These are phyloP conservation scores for Chrysina gloriosa DNA, from an alignment of 2,888 invertebrate genomes.

Conservation along the genomic window DNA sequence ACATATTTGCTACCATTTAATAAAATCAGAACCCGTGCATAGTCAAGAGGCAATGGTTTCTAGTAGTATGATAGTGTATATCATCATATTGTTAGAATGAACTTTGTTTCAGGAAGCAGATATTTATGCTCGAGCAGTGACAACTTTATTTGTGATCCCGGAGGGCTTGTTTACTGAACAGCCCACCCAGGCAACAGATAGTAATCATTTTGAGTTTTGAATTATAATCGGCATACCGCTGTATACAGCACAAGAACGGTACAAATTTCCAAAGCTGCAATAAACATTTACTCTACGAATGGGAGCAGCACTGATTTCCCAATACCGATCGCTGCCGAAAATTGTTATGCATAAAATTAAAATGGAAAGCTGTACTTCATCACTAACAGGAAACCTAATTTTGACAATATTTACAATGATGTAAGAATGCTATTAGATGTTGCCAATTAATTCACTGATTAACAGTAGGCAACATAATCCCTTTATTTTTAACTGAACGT, in stretches of 20 bases:
- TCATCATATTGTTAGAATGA: slow-evolving; percentile 44
- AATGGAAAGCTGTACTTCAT: too few relatives aligned
- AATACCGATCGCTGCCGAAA: too few relatives aligned
- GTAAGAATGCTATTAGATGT: too few relatives aligned
- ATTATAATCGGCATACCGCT: slow-evolving; percentile 50
- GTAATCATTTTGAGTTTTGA: slow-evolving; percentile 54
- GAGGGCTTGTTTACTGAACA: slow-evolving; percentile 51
- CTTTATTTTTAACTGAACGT: too few relatives aligned
- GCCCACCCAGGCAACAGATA: slow-evolving; percentile 50
- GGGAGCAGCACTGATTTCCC: slow-evolving; percentile 47
- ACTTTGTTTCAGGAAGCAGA: slow-evolving; percentile 41
- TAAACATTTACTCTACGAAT: slow-evolving; percentile 51
- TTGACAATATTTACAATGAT: too few relatives aligned
- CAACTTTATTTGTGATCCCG: slow-evolving; percentile 47
- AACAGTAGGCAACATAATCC: too few relatives aligned
- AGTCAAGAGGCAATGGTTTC: slow-evolving; percentile 16
- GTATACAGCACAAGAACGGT: slow-evolving; percentile 45
- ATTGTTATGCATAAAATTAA: too few relatives aligned
- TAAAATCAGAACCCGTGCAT: slow-evolving; percentile 28
- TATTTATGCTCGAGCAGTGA: slow-evolving; percentile 45
- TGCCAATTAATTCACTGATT: too few relatives aligned
- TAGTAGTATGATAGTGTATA: slow-evolving; percentile 39
- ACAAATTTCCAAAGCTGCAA: slow-evolving; percentile 54
- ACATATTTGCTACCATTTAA: slow-evolving; percentile 11
- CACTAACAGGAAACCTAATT: too few relatives aligned